Base-by-base conservation (phyloP, 64 coral and sea anemone species). In the Montipora efflorescens region DNA sequence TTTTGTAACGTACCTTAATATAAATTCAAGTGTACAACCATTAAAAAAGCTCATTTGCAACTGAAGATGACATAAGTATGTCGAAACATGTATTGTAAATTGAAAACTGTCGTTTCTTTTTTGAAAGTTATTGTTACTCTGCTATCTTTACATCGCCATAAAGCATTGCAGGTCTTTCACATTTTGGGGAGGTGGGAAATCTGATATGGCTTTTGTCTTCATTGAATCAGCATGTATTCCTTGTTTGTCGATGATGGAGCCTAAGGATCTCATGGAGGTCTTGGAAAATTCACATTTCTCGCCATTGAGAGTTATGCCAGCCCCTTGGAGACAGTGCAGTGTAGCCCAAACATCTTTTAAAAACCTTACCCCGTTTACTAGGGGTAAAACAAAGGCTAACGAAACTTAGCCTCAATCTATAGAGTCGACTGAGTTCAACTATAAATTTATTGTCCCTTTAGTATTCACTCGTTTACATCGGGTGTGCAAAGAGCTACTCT, bases 231-330 rank as follows among this genome's bases (percentile, higher is more conserved):
- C 79, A 67, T 57, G 64, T 48, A 93, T 88, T 76, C 59, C 92
- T 28, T 88, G 62, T 76, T 71, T 50, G 4, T 82, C 77, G n/a
- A 94, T 79, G 51, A 94, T 81, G 77, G 87, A 48, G 49, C 92
- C 85, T 44, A 93, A 75, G 57, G 88, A 93, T 86, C 73, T 93
- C 14, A 93, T 67, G 46, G 87, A 74, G 25, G 59, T 73, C 48
- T 92, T 86, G 73, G 14, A 92, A 73, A 85, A 92, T 75, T 92
- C 14, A 12, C 76, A 93, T 53, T 93, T 93, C 20, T 88, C 77
- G 67, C 48, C 23, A 66, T 81, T 88, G 49, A 71, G 66, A 16
- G 92, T 88, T 77, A 93, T 81, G 48, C 62, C 90, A 61, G 83
- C 83, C 22, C 46, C 45, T 80, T 88, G 74, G 46, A 80, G 61